These are phyloP conservation scores for Hymenochirus boettgeri DNA, from an alignment of 2,113 vertebrate species.

Conservation along the genomic window DNA sequence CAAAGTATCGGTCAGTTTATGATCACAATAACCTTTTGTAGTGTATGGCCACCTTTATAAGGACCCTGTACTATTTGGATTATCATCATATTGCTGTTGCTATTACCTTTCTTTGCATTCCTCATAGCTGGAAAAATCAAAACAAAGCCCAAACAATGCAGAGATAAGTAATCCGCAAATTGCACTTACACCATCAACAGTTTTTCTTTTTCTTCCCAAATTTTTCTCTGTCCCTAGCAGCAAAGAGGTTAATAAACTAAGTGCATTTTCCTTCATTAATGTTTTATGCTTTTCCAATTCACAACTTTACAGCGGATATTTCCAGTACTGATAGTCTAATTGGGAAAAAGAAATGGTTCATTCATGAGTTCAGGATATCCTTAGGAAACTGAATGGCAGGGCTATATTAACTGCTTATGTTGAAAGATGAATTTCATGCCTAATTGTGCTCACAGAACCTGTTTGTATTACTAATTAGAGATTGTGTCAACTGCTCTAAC, in stretches of 20 bases:
- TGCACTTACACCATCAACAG: no score
- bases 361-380: conserved; percentile 3
- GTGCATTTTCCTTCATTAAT: conserved; percentile 2
- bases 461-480: not conserved
- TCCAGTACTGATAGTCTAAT: conserved; percentile 12
- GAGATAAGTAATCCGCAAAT: no score
- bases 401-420: not conserved
- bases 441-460: not conserved
- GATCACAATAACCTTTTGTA: no score
- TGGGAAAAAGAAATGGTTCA: not conserved
- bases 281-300: conserved; percentile 11
- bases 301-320: conserved; percentile 1
- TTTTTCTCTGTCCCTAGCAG: not conserved
- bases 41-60: no score
- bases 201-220: no score
- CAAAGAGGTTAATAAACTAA: conserved; percentile 1
- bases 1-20: no score
- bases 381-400: conserved; percentile 16
- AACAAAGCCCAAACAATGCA: no score
- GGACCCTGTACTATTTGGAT: no score
- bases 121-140: no score
- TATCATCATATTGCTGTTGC: no score
- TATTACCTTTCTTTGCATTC: no score
- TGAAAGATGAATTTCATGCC: not conserved
- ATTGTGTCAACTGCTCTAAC: no score